phyloP scores from a whole-genome alignment of 2,797 vertebrate species.

The Clamator glandarius region DNA sequence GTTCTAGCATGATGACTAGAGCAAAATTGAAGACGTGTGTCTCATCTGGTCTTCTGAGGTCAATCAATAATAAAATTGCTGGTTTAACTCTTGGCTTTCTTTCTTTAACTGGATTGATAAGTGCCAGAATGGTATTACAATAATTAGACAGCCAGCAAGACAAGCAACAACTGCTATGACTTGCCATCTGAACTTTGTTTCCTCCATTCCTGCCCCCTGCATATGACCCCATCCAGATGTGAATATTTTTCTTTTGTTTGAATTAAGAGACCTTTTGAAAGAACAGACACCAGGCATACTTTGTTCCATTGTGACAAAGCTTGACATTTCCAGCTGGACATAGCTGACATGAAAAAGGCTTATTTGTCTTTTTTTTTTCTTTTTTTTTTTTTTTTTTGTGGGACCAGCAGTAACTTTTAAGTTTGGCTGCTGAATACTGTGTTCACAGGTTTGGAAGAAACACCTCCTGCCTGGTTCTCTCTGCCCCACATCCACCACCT shows the following conservation, averaged over 20 bases:
- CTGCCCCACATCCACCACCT: not conserved
- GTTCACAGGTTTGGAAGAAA: slow-evolving; percentile 59
- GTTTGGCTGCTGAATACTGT: slow-evolving; percentile 52
- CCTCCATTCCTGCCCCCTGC: not conserved
- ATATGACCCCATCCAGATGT: slow-evolving; percentile 44
- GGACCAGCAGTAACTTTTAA: slow-evolving; percentile 67
- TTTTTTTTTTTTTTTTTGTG: slow-evolving; percentile 51
- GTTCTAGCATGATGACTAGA: not conserved
- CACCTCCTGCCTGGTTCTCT: not conserved
- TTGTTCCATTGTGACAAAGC: slow-evolving; percentile 62
- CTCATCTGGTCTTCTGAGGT: not conserved
- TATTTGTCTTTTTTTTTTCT: slow-evolving; percentile 54
- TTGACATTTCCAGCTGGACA: slow-evolving; percentile 61
- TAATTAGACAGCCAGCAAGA: slow-evolving; percentile 26
- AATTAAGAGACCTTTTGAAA: slow-evolving; percentile 52
- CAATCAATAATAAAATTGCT: slow-evolving; percentile 27
- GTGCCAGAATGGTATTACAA: slow-evolving; percentile 28
- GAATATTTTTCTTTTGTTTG: slow-evolving; percentile 65
- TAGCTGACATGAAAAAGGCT: slow-evolving; percentile 51
- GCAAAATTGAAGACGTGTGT: slow-evolving; percentile 18
- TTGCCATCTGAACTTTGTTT: slow-evolving; percentile 54
- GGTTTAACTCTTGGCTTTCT: slow-evolving; percentile 23
- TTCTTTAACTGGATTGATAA: not conserved
- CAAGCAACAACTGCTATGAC: not conserved
- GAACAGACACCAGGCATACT: slow-evolving; percentile 44